Evolutionary conservation across 1,140 invertebrate genomes (phyloP), one percentile per base, ranked within the genome.

Genomic region (Wiebesia pumilae): DNA sequence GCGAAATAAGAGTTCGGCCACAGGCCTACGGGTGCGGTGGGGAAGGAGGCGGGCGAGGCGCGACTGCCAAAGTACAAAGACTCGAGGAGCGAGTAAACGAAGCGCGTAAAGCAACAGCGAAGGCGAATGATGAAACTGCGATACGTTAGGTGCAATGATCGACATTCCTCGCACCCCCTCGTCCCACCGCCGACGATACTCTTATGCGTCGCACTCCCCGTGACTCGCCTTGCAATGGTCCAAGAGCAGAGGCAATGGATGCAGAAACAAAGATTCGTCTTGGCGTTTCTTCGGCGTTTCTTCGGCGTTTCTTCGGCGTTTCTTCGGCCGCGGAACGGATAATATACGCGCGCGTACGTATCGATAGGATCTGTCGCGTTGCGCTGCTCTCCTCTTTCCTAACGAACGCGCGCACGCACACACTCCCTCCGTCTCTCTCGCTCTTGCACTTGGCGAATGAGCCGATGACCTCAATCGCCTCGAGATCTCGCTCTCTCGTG

Each of bases 71-170:
- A 79, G 58, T n/a, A 21, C 10, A 30, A 43, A 40, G 51, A n/a
- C 0, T 35, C 2, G n/a, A 14, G 24, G 86, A 89, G 88, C 84
- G 88, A 38, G 62, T 75, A 75, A 75, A 43, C 21, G 43, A 43
- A 19, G 40, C 35, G 12, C 16, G n/a, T 24, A 73, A 71, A 43
- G n/a, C 47, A 73, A 71, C 40, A 73, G 35, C 12, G n/a, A 67
- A 19, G 54, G 58, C 71, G 78, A 54, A 33, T 86, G 79, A 86
- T 86, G 79, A 86, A 86, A 86, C 77, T 16, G n/a, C 79, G 79
- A 81, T 86, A 86, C 33, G 38, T 3, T 51, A 81, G 69, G 79
- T 81, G 65, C 84, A 85, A 85, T 47, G 84, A 85, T 85, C 84
- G 40, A 51, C 84, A 85, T 75, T 81, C 40, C 79, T 24, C 65